phyloP scores from a whole-genome alignment of 2,888 invertebrate genomes.

The Drosophila atripex region DNA sequence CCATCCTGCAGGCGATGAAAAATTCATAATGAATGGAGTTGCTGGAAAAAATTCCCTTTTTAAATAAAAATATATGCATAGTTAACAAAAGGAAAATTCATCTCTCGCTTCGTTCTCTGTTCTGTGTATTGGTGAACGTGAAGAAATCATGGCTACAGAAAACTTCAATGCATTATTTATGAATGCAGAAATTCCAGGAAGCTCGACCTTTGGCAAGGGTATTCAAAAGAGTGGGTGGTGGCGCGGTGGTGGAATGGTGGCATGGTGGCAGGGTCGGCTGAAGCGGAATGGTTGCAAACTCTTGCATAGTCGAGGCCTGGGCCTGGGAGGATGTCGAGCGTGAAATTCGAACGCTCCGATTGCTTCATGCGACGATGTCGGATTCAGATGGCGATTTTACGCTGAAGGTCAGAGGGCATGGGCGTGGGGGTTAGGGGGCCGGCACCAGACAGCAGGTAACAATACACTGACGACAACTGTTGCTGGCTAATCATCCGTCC shows the following conservation, averaged over 20 bases:
- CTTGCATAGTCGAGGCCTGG: background rate
- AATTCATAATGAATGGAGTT: background rate
- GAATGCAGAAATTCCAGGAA: background rate
- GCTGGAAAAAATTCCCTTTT: background rate
- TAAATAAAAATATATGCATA: background rate
- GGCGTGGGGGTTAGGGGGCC: background rate
- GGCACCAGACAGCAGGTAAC: background rate
- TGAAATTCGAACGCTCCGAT: constrained; percentile 46
- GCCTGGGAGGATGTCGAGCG: constrained; percentile 34
- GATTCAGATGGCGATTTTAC: background rate
- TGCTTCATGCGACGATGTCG: constrained; percentile 16
- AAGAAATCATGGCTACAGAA: background rate
- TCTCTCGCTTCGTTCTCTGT: background rate
- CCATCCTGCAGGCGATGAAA: background rate
- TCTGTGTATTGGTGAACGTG: too few relatives aligned
- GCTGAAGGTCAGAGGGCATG: background rate
- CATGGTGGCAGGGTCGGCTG: background rate
- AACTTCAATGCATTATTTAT: background rate
- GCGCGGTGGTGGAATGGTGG: background rate
- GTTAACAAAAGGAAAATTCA: background rate
- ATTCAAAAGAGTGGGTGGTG: background rate
- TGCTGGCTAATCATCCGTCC: constrained; percentile 30
- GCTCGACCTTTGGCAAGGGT: constrained; percentile 2
- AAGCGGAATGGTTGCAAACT: too few relatives aligned
- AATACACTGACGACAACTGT: constrained; percentile 23